These are phyloP conservation scores for Hippocampus kuda DNA, from an alignment of 2,797 vertebrate genomes.

Conservation along the genomic window DNA sequence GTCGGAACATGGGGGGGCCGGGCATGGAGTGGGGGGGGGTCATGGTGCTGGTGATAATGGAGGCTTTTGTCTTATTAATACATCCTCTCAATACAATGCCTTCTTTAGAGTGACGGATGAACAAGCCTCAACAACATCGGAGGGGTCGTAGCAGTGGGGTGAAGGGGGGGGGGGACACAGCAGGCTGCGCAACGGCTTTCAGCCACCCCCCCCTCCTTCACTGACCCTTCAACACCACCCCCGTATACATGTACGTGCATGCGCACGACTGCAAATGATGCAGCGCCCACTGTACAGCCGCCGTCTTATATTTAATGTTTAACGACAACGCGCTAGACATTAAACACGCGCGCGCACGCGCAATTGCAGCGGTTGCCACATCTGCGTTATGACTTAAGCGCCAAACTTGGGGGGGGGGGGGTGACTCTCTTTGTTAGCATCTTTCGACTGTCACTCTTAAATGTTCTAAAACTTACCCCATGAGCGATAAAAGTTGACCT, in stretches of 20 bases:
- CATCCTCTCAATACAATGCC: conserved; percentile 67
- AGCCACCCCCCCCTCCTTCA: conserved; percentile 9
- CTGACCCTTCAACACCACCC: not conserved
- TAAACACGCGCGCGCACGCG: conserved; percentile 17
- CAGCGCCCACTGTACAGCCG: not conserved
- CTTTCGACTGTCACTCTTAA: not conserved
- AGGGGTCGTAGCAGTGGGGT: conserved; percentile 31
- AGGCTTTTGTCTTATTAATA: conserved; percentile 73
- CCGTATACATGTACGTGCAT: not conserved
- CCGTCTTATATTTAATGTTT: conserved; percentile 44
- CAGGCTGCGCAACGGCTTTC: conserved; percentile 44
- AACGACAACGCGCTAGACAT: conserved; percentile 47
- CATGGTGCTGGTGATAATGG: conserved; percentile 47
- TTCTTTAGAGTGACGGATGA: conserved; percentile 64
- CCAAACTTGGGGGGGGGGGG: not conserved
- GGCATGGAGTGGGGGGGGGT: not conserved
- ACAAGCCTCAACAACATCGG: conserved; percentile 57
- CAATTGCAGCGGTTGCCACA: not conserved
- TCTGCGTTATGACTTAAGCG: not conserved
- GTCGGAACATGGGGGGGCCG: conserved; percentile 28
- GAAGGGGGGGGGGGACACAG: conserved; percentile 20
- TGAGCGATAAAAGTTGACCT: conserved; percentile 45
- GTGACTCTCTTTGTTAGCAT: not conserved
- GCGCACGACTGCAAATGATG: conserved; percentile 6
- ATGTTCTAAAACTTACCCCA: conserved; percentile 60